A percentile compares a stretch with the other conserved stretches of the same genome.
phyloP scores from a whole-genome alignment of 2,113 vertebrate genomes.

The Pterocles burchelli region DNA sequence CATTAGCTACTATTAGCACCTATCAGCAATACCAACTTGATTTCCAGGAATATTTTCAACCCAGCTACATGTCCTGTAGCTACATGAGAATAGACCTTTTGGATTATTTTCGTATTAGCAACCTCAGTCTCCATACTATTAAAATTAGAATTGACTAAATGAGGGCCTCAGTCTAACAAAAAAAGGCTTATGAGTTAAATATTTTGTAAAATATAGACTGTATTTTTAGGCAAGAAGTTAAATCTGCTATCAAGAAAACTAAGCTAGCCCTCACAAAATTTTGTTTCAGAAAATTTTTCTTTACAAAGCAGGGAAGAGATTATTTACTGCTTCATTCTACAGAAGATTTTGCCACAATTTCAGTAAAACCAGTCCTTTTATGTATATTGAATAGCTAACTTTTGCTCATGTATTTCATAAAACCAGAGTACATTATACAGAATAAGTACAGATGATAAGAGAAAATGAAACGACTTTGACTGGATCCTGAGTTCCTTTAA shows the following conservation, averaged over 20 bases:
- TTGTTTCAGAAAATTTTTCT: background rate
- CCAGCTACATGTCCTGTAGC: rapidly evolving
- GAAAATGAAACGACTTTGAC: background rate
- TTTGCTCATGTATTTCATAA: background rate
- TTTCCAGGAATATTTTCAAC: background rate
- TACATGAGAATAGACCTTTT: background rate
- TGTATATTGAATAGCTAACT: background rate
- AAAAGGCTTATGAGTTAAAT: background rate
- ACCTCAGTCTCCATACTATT: background rate
- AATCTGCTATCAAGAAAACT: background rate
- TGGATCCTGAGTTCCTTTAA: background rate
- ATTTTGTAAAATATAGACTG: background rate
- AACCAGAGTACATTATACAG: background rate
- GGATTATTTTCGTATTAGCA: background rate
- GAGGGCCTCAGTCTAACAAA: background rate
- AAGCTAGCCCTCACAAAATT: background rate
- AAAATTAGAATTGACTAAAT: background rate
- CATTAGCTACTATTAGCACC: background rate
- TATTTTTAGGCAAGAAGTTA: background rate
- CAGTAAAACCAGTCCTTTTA: background rate
- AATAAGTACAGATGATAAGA: background rate
- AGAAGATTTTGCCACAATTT: background rate
- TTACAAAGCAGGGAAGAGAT: background rate
- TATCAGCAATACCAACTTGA: background rate
- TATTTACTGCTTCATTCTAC: background rate